phyloP scores from a whole-genome alignment of 2,113 vertebrate species.

The Epinephelus lanceolatus region DNA sequence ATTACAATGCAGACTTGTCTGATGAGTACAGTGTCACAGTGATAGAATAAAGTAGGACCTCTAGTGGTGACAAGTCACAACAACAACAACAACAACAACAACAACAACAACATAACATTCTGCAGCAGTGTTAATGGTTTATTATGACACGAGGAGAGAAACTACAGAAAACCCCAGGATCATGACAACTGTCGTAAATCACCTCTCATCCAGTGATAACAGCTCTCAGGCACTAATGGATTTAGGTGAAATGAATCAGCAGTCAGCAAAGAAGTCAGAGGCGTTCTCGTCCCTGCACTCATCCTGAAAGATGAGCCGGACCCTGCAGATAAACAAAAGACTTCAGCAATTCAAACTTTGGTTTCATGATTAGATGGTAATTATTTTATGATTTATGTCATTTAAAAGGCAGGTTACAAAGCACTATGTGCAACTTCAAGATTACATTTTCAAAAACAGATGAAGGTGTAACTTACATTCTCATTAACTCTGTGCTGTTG shows the following conservation, averaged over 20 bases:
- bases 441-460: no score
- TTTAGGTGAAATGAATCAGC: neutral
- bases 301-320: constrained; percentile 4
- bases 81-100: neutral
- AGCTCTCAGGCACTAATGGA: no score
- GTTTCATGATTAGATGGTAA: no score
- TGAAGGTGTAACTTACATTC: constrained; percentile 23
- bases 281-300: neutral
- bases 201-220: neutral
- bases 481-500: neutral
- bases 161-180: neutral
- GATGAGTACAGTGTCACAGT: neutral
- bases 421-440: no score
- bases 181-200: constrained; percentile 14
- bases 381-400: neutral
- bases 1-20: neutral
- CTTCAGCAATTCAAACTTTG: neutral
- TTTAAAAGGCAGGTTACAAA: neutral
- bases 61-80: constrained; percentile 18
- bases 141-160: no score
- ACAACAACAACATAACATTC: no score
- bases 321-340: constrained; percentile 37
- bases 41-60: neutral
- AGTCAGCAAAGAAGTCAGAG: constrained; percentile 11
- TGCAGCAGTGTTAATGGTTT: neutral